Conservation (phyloP, 2,888 invertebrate genomes). For the Julus scanicus region DNA sequence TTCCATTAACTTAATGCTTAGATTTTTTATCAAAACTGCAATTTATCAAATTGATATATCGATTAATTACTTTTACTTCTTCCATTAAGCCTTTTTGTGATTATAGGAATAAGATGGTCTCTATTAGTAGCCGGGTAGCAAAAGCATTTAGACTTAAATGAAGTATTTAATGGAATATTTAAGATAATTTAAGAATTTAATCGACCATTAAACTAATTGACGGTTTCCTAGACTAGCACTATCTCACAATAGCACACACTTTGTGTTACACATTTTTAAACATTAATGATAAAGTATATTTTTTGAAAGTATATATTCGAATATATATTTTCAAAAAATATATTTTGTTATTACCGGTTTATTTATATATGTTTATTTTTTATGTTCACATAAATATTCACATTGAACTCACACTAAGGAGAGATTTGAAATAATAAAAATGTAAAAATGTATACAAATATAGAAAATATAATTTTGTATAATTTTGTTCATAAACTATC, state of each 20-base stretch:
- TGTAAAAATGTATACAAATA: too few relatives aligned
- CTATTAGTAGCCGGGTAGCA: neutral
- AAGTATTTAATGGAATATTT: too few relatives aligned
- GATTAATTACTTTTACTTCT: neutral
- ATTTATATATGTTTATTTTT: neutral
- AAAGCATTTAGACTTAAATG: too few relatives aligned
- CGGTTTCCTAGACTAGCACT: neutral
- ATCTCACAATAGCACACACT: neutral
- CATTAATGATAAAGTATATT: neutral
- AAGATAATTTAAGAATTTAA: too few relatives aligned
- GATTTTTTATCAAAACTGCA: neutral
- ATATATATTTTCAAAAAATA: neutral
- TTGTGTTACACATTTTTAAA: neutral
- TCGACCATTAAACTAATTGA: neutral
- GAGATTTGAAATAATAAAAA: constrained; percentile 2
- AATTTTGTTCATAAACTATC: too few relatives aligned
- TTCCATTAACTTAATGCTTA: neutral
- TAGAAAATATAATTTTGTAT: neutral
- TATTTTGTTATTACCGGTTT: neutral
- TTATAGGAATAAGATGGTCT: neutral
- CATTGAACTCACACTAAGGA: neutral
- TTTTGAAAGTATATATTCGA: neutral
- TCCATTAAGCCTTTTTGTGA: neutral
- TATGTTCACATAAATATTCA: neutral
- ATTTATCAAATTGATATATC: neutral